Evolutionary conservation across 2,888 invertebrate genomes (phyloP), one percentile per base, ranked within the genome.

Genomic region (Cacoxenus indagator): DNA sequence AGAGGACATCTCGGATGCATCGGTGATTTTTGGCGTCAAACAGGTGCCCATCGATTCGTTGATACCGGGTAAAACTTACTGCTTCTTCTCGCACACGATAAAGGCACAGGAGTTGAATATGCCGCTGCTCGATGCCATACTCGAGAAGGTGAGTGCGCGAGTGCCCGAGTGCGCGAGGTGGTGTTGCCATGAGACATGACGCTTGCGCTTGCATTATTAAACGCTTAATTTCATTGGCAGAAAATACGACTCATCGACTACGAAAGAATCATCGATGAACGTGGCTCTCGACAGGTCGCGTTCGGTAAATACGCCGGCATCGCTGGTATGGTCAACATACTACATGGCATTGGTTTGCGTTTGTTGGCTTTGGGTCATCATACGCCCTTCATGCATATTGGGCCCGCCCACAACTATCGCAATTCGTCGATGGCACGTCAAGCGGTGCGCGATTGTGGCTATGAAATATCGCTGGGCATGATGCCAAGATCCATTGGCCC

Each of bases 371-470:
- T 99, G 26, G 99, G 99, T 0, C 99, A 99, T 87, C 99, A 99
- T 85, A 99, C 99, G 0, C 99, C 99, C 0, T 99, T 99, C 85
- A 98, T 99, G 98, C 98, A 99, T 85, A 96, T 99, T 74, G 99
- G 98, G 0, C 97, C 98, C 4, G 97, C 99, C 0, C 99, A 99
- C 86, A 99, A 99, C 88, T 99, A 99, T 89, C 91, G 99, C 43
- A 98, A 96, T 87, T 97, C 97, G 0, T 97, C 96, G 79, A 98
- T 98, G 96, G 99, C 99, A 0, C 91, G 96, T 27, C 99, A 99
- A 88, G 97, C 98, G 0, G 95, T 99, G 51, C 91, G 99, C 19
- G 99, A 99, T 87, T 97, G 98, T n/a, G 99, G 99, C 0, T 99
- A 99, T 87, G 99, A 99, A 89, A 97, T 99, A 61, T 93, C 99